Percentiles rank a stretch among this genome's conserved stretches.
phyloP scores from a whole-genome alignment of 1,140 invertebrate species.

The Octopus sinensis region DNA sequence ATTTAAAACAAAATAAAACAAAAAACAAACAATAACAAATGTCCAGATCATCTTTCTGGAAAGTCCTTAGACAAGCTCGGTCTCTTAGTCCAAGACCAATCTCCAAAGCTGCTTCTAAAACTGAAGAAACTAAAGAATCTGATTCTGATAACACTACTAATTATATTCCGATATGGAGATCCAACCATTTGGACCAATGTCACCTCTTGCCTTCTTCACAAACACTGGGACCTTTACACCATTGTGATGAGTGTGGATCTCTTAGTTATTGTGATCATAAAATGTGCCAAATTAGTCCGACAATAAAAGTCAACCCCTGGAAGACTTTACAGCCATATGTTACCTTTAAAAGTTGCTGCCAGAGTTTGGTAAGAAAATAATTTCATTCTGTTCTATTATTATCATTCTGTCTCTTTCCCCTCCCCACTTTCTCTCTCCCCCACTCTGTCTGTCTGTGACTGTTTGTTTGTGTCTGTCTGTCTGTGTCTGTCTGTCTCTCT shows the following conservation, averaged over 20 bases:
- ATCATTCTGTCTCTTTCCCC: neutral
- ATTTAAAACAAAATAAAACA: neutral
- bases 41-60: neutral
- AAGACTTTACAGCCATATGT: too few species aligned
- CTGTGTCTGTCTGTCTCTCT: neutral
- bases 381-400: too few species aligned
- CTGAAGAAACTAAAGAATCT: neutral
- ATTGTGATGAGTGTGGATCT: slow-evolving; percentile 19
- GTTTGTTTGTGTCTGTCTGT: neutral
- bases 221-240: neutral
- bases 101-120: neutral
- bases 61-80: neutral
- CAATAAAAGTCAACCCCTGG: too few species aligned
- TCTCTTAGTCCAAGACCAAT: neutral
- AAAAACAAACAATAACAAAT: neutral
- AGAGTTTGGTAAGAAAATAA: neutral
- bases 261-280: slow-evolving; percentile 16
- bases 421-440: neutral
- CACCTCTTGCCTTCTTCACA: neutral
- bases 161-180: neutral
- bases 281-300: neutral
- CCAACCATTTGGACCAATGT: neutral
- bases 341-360: neutral
- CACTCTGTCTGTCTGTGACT: neutral
- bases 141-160: neutral